Evolutionary conservation across 2,888 invertebrate genomes (phyloP), one percentile per base, ranked within the genome.

Genomic region (Hyposoter didymator): DNA sequence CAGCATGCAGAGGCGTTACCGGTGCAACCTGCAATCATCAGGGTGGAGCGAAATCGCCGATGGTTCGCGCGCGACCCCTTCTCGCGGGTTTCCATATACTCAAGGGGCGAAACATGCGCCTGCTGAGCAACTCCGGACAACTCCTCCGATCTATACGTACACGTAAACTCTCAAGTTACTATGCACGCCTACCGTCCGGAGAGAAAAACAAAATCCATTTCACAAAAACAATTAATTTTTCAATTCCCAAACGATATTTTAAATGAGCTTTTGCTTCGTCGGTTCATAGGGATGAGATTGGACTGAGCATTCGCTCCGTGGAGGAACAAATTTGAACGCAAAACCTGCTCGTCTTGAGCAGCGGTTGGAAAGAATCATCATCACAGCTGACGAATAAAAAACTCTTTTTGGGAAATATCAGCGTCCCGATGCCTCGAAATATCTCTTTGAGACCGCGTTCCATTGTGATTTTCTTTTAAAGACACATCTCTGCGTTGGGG

Each of bases 21-120:
- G 90, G 89, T 92, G 92, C 92, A 93, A 93, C 93, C 93, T 92
- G 92, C 91, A 93, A 93, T 93, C 92, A 93, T 93, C 91, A 91
- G 93, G 93, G 93, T 93, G 93, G 93, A 92, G 92, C 93, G 91
- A 92, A 82, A 83, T 74, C 76, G 75, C 64, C 76, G 74, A 64
- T 73, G 81, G 82, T 80, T 82, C 72, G 85, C 78, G 84, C 85
- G 59, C 59, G 76, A 81, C 73, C 80, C 85, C 74, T 84, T 64
- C 83, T 74, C 64, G 83, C 55, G 22, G 10, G 39, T 49, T 64
- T 64, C 55, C 64, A 35, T 43, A 39, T 52, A 72, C 70, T 64
- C 64, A 22, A 64, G 62, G 70, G 72, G 49, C 62, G 72, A 72
- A 79, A 69, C 43, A 59, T 70, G 72, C 62, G 70, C 70, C 62